phyloP scores from a whole-genome alignment of 2,113 vertebrate genomes.

The Gopherus evgoodei region DNA sequence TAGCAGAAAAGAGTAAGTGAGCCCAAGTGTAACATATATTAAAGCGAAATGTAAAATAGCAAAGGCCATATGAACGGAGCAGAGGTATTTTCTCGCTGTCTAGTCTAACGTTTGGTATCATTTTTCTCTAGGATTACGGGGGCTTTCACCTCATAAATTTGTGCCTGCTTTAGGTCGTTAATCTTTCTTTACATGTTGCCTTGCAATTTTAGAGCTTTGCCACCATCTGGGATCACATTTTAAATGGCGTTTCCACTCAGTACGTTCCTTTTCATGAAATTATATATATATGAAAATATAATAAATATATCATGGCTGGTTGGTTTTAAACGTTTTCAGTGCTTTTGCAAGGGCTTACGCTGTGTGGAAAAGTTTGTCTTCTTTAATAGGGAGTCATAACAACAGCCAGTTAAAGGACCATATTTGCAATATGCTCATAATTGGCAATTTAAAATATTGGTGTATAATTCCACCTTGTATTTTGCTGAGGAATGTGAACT shows the following conservation, averaged over 20 bases:
- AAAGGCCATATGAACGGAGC: conserved; percentile 65
- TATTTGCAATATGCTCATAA: conserved; percentile 68
- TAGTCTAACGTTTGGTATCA: conserved; percentile 70
- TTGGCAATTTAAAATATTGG: conserved; percentile 72
- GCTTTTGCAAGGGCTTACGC: conserved; percentile 61
- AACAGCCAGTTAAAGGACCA: conserved; percentile 69
- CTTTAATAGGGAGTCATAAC: conserved; percentile 62
- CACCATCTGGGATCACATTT: conserved; percentile 76
- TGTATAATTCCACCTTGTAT: background rate
- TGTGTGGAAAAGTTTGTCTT: conserved; percentile 72
- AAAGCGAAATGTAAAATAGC: conserved; percentile 55
- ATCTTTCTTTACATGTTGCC: conserved; percentile 77
- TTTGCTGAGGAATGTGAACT: background rate
- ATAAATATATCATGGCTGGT: conserved; percentile 63
- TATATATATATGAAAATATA: conserved; percentile 63
- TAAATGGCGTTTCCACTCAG: conserved; percentile 77
- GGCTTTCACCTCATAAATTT: conserved; percentile 79
- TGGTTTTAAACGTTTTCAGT: conserved; percentile 69
- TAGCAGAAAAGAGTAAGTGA: conserved; percentile 21
- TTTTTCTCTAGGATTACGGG: conserved; percentile 76
- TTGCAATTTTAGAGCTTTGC: conserved; percentile 75
- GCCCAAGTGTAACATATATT: background rate
- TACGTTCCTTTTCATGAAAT: conserved; percentile 67
- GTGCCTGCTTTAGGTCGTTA: conserved; percentile 74
- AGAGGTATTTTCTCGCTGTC: conserved; percentile 75